Evolutionary conservation across 1,140 invertebrate species (phyloP), one percentile per base, ranked within the genome.

Genomic region (Drosophila rufa): DNA sequence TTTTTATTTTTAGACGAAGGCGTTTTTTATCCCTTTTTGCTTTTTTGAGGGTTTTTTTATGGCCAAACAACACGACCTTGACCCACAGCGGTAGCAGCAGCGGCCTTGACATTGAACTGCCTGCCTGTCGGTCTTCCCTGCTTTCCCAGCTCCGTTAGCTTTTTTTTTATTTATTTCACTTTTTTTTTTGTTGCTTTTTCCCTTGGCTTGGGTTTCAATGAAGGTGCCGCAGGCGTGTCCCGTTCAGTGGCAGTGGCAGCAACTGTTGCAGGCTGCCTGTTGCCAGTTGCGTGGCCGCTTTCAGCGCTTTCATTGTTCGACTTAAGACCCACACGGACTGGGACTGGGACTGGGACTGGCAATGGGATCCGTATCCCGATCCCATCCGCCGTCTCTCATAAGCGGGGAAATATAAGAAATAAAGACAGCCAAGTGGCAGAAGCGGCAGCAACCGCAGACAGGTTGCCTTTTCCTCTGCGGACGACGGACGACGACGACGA

Each of bases 221-320:
- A 78, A 69, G 64, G 75, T 78, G 75, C 75, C 75, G 75, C 75
- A 60, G 75, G 65, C 75, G 74, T 50, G 74, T 68, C 65, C 74
- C 75, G 61, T 66, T 64, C 70, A 42, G 62, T 61, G 55, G 62
- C 62, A 48, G 45, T 33, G 45, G 46, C 62, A 69, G 25, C 64
- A 67, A 40, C 40, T 38, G 40, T 79, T 81, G 80, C 62, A 69
- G 27, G 56, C 33, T 55, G 62, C 50, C 30, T 11, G 66, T 45
- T 45, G 48, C 17, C 65, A 38, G 65, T 82, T 86, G 83, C 82
- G 78, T 85, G 78, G 82, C 82, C 65, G 64, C 65, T 85, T 55
- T 64, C 77, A 65, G 66, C 67, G 75, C 82, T 79, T 86, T 86
- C 82, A 86, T 86, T 86, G 82, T 86, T 86, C 79, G 75, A 73